Base-by-base conservation (phyloP, 2,888 invertebrate genomes). In the Trachelus troglodyta region DNA sequence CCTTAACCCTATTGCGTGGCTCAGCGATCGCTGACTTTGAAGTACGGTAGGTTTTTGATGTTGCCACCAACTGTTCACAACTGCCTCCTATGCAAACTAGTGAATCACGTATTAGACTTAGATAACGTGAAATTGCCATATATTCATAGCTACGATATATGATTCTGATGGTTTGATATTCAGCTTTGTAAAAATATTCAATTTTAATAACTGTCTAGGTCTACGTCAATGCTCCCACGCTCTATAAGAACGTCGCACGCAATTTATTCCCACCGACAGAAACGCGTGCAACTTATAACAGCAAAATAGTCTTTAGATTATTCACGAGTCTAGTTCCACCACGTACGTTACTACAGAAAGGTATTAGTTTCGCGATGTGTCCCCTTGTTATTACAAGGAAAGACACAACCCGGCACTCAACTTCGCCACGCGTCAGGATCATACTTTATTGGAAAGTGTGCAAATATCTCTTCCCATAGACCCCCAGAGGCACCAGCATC, bases 371-470 rank as follows among this genome's bases (percentile, higher is more conserved):
- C 78, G 79, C 84, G 80, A 81, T 82, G 80, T 81, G 80, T 83
- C 82, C 86, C 90, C 88, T 85, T 91, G 90, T 91, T 91, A 88
- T 90, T 90, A 81, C 89, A 90, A 83, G 86, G 85, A 82, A 87
- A 86, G 90, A 89, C 90, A 89, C 86, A 84, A 83, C 82, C 84
- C 81, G 83, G 83, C 87, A 87, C 88, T 88, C 88, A 83, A 79
- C 81, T 81, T 75, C 81, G 89, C 80, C 89, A 90, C 89, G 89
- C 85, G 90, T 84, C 87, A 79, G 83, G 82, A 86, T 85, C 85
- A 83, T 85, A 85, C 89, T 90, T 91, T 91, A 91, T 91, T 91
- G 90, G 87, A 88, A 90, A 89, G 89, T 88, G 90, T 89, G 89
- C 85, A 89, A 89, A 89, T 86, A 88, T 56, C 56, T 56, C 56